A percentile compares a stretch with the other conserved stretches of the same genome.
phyloP scores from a whole-genome alignment of 1,140 invertebrate species.

The Trachymyrmex septentrionalis region DNA sequence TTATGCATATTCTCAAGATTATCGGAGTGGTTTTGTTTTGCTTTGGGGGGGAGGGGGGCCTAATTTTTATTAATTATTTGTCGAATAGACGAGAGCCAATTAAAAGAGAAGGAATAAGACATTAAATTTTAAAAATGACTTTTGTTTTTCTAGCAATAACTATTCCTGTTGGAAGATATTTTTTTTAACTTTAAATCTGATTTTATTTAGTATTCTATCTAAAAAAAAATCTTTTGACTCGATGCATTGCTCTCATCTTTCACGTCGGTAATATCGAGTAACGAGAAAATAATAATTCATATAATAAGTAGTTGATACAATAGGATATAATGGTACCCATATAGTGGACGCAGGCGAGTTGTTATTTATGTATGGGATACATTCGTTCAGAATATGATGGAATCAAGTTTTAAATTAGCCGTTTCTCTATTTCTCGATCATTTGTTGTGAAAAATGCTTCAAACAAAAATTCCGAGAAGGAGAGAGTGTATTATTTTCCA shows the following conservation, averaged over 20 bases:
- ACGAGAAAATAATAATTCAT: slow-evolving; percentile 1
- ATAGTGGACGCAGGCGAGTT: slow-evolving; percentile 55
- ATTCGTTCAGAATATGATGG: slow-evolving; percentile 38
- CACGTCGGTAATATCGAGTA: slow-evolving; percentile 21
- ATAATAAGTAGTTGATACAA: slow-evolving; percentile 65
- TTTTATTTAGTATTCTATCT: no score
- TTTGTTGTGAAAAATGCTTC: neutral
- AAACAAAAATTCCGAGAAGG: neutral
- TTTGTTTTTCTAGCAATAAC: no score
- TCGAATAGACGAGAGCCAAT: no score
- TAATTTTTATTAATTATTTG: no score
- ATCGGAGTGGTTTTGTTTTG: no score
- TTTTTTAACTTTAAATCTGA: no score
- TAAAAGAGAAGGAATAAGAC: no score
- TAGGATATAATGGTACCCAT: slow-evolving; percentile 57
- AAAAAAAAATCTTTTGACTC: neutral
- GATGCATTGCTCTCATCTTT: slow-evolving; percentile 17
- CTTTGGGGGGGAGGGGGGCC: no score
- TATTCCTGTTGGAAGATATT: no score
- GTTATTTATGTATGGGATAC: slow-evolving; percentile 73
- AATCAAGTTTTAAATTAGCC: slow-evolving; percentile 43
- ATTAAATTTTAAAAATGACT: no score
- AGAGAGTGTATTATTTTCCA: neutral
- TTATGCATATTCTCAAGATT: no score
- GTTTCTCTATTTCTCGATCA: slow-evolving; percentile 24